Evolutionary conservation across 2,888 invertebrate species (phyloP).

Genomic region (Onthophagus sagittarius): DNA sequence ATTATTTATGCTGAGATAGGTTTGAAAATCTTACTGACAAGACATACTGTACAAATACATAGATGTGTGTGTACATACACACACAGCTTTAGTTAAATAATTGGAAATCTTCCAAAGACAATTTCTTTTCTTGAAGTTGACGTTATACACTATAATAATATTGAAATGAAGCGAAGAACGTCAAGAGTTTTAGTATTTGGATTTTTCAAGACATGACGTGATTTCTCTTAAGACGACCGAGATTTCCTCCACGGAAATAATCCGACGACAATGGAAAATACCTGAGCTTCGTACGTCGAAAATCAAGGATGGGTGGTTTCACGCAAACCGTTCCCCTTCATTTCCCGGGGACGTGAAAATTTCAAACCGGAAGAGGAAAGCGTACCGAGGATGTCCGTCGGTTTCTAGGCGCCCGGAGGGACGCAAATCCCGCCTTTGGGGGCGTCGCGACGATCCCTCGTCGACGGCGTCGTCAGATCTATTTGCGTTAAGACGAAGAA

Average conservation of each 20-base stretch:
- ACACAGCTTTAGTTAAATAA: no score
- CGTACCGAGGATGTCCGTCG: not conserved
- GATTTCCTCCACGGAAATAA: not conserved
- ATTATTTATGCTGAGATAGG: no score
- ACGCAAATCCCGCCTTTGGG: not conserved
- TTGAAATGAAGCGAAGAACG: not conserved
- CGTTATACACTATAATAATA: not conserved
- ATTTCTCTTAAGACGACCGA: not conserved
- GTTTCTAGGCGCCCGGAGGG: not conserved
- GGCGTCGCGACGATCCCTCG: not conserved
- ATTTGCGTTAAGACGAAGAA: not conserved
- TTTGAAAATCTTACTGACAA: no score
- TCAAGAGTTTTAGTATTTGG: not conserved
- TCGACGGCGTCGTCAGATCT: not conserved
- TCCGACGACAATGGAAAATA: not conserved
- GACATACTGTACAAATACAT: no score
- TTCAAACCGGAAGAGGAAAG: not conserved
- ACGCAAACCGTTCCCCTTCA: not conserved
- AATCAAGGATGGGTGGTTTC: not conserved
- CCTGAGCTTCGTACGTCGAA: not conserved
- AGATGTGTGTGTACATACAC: no score
- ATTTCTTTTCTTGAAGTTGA: no score
- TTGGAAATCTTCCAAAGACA: no score
- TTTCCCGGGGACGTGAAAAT: not conserved
- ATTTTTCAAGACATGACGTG: not conserved